Conservation (phyloP, 2,113 vertebrate genomes). For the Pelvicachromis taeniatus region DNA sequence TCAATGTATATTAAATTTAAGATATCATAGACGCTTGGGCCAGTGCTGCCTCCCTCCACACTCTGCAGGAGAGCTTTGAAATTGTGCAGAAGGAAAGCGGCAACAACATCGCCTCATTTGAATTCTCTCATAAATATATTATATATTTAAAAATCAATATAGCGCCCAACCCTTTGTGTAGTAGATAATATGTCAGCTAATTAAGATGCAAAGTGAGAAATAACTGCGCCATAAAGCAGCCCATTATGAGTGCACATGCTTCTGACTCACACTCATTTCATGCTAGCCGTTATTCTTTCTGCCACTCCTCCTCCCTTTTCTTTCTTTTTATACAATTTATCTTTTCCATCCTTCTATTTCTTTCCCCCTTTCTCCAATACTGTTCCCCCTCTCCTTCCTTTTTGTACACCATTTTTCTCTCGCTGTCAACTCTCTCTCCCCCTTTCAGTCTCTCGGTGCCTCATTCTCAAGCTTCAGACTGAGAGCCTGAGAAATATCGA, state of each 20-base stretch:
- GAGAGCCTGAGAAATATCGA: conserved; percentile 28
- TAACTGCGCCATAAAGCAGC: not conserved
- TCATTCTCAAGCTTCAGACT: conserved; percentile 19
- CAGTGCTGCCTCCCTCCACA: not conserved
- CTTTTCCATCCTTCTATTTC: not conserved
- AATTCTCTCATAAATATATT: not conserved
- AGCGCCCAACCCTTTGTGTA: not conserved
- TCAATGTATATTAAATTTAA: not conserved
- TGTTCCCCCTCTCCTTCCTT: not conserved
- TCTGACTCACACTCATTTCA: not conserved
- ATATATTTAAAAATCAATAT: not conserved
- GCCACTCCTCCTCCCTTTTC: not conserved
- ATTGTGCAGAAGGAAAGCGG: not conserved
- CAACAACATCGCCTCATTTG: not conserved
- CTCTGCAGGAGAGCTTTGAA: not conserved
- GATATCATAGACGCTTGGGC: not conserved
- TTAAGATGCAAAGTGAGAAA: not conserved
- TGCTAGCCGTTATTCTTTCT: not conserved
- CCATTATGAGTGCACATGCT: not conserved
- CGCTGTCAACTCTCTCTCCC: not conserved
- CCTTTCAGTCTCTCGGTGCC: conserved; percentile 18
- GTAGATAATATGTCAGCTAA: not conserved
- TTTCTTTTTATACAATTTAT: not conserved
- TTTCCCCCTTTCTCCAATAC: not conserved
- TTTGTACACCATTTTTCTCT: not conserved